phyloP scores from a whole-genome alignment of 2,888 invertebrate species.

The Xestia sexstrigata region DNA sequence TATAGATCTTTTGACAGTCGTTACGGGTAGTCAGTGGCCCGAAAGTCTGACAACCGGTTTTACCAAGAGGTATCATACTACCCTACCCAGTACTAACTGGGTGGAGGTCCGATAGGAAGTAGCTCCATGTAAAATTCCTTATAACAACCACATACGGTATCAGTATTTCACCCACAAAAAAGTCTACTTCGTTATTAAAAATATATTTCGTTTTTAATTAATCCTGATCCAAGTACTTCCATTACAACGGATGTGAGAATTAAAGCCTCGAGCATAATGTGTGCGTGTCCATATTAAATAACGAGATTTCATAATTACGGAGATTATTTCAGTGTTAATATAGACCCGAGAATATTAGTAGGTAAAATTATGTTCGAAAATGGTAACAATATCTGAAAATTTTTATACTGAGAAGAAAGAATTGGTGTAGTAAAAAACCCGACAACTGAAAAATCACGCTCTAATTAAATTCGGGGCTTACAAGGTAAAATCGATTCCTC shows the following conservation, averaged over 20 bases:
- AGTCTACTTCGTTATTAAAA: conserved; percentile 4
- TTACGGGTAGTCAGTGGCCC: neutral
- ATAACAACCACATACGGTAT: neutral
- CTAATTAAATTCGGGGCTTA: too few relatives aligned
- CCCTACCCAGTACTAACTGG: neutral
- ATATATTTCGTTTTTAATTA: conserved; percentile 32
- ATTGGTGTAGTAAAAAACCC: too few relatives aligned
- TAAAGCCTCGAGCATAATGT: conserved; percentile 5
- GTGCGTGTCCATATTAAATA: conserved; percentile 33
- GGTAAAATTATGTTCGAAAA: conserved; percentile 5
- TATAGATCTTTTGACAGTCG: neutral
- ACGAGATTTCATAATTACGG: conserved; percentile 43
- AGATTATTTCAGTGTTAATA: conserved; percentile 39
- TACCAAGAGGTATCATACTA: neutral
- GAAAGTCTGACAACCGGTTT: neutral
- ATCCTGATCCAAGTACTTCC: conserved; percentile 20
- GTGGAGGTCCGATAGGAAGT: neutral
- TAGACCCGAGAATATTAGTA: conserved; percentile 13
- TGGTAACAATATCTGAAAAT: neutral
- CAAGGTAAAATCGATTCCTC: too few relatives aligned
- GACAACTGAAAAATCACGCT: too few relatives aligned
- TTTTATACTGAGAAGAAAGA: too few relatives aligned
- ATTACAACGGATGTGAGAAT: conserved; percentile 35
- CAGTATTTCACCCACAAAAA: neutral
- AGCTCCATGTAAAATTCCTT: neutral